A percentile compares a stretch with the other conserved stretches of the same genome.
phyloP scores from a whole-genome alignment of 2,888 invertebrate species.

The Leptopilina myrica region DNA sequence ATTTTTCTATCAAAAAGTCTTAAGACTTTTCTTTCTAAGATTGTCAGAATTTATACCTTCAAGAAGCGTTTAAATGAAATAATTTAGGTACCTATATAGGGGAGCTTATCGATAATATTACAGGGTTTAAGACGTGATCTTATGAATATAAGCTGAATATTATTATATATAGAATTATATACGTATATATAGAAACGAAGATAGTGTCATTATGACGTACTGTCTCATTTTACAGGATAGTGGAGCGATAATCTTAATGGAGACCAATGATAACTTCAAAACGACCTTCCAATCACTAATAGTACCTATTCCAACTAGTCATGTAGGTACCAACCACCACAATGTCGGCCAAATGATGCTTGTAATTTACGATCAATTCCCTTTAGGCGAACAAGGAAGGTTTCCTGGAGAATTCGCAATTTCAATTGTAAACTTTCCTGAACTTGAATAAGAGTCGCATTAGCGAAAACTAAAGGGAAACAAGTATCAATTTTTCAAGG shows the following conservation, averaged over 20 bases:
- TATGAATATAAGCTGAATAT: background rate
- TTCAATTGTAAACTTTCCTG: slow-evolving; percentile 10
- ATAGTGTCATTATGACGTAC: slow-evolving; percentile 29
- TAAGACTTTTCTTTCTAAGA: too few relatives aligned
- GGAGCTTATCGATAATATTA: background rate
- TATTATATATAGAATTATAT: background rate
- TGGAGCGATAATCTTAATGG: slow-evolving; percentile 23
- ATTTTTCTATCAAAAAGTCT: too few relatives aligned
- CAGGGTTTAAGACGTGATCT: background rate
- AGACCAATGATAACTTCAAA: slow-evolving; percentile 37
- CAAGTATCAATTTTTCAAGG: background rate
- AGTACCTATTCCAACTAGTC: slow-evolving; percentile 21
- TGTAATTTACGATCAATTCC: slow-evolving; percentile 33
- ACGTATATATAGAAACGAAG: background rate
- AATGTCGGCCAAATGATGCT: slow-evolving; percentile 37
- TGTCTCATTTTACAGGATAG: slow-evolving; percentile 21
- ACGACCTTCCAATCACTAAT: slow-evolving; percentile 36
- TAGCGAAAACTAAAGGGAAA: background rate
- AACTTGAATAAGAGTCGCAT: slow-evolving; percentile 18
- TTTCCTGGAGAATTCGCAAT: slow-evolving; percentile 25
- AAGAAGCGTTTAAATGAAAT: too few relatives aligned
- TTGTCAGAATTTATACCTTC: too few relatives aligned
- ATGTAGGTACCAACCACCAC: slow-evolving; percentile 23
- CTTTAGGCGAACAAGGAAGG: slow-evolving; percentile 13
- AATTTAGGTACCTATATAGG: too few relatives aligned